Base-by-base conservation (phyloP, 2,888 invertebrate species). In the Macroteleia sp. region DNA sequence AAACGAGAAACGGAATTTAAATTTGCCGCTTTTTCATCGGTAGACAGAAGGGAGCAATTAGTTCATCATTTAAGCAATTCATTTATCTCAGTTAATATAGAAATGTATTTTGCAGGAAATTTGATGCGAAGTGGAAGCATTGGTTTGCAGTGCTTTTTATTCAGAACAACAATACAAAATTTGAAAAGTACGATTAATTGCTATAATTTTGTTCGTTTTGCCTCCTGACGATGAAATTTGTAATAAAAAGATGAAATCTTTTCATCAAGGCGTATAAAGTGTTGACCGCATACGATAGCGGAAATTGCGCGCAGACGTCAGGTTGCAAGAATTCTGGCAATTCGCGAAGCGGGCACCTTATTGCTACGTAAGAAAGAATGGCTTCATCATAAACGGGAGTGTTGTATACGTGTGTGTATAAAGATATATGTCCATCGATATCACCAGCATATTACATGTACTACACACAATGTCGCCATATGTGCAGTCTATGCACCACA, bases 321-420 rank as follows among this genome's bases (percentile, higher is more conserved):
- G 61, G 71, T 48, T 50, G 52, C 57, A 66, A 64, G 64, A 77
- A 79, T 69, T 70, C 48, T 36, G 67, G 44, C 64, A 56, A 74
- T 74, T 56, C 64, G 73, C 59, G 41, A 54, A 70, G 36, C 46
- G 34, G 19, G 57, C 64, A 56, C 32, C 73, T 70, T 77, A 79
- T 74, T 76, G 66, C 74, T 59, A 61, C 44, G 64, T 70, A 64
- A 73, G 76, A 77, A 77, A 76, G 69, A 73, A 74, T 77, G 76
- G 79, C 76, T 79, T 73, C 69, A 77, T 79, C 66, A 73, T 73
- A 69, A 67, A 50, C 64, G 76, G 41, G 25, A 10, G 16, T 61
- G 61, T 66, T 62, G 50, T 74, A 54, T 69, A 32, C 28, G 56
- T 50, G 34, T 57, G 48, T 59, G 46, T 54, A 30, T 22, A 59